phyloP scores from a whole-genome alignment of 2,888 invertebrate genomes.

The Choristoneura rosaceana region DNA sequence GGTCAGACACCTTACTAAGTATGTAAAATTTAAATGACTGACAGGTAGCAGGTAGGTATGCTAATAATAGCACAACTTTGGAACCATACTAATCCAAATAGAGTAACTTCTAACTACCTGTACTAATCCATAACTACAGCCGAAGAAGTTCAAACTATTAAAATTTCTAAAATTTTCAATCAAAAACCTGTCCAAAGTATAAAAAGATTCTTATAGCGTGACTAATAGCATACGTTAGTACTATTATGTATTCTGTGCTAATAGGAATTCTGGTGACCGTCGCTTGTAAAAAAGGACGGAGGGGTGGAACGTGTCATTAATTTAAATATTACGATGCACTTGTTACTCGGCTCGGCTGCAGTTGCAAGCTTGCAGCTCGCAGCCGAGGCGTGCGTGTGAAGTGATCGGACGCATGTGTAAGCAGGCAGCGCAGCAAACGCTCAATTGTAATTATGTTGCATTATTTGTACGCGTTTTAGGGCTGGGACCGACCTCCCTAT shows the following conservation, averaged over 20 bases:
- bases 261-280: constrained; percentile 33
- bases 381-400: constrained; percentile 50
- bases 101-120: no score
- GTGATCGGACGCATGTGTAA: constrained; percentile 58
- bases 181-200: neutral
- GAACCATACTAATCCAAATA: no score
- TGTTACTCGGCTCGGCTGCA: constrained; percentile 55
- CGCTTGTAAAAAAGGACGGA: constrained; percentile 34
- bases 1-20: no score
- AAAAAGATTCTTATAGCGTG: constrained; percentile 25
- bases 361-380: constrained; percentile 39
- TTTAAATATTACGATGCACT: constrained; percentile 64
- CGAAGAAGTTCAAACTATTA: neutral
- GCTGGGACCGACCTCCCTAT: constrained; percentile 77
- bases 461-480: constrained; percentile 74
- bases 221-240: no score
- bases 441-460: constrained; percentile 71
- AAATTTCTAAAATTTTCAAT: neutral
- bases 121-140: no score
- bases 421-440: constrained; percentile 47
- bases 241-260: no score
- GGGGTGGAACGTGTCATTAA: constrained; percentile 53
- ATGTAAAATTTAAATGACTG: no score
- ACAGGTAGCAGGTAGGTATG: no score
- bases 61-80: no score